phyloP scores from a whole-genome alignment of 2,888 invertebrate genomes.

The Pherbina coryleti region DNA sequence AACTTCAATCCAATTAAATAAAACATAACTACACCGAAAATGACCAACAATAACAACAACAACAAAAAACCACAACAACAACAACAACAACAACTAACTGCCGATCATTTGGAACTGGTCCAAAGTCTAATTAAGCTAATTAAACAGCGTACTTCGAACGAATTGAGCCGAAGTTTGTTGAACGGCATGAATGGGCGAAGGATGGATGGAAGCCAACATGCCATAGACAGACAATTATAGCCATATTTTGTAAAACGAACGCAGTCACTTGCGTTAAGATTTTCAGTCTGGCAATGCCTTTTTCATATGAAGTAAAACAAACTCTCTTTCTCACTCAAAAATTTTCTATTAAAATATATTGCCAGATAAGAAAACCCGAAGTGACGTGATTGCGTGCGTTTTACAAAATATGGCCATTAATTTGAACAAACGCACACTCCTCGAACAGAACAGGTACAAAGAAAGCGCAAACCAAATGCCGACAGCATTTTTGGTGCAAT shows the following conservation, averaged over 20 bases:
- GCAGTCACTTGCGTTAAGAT: too few relatives aligned
- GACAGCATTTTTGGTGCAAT: conserved; percentile 6
- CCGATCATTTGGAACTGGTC: conserved; percentile 31
- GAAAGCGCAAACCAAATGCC: background rate
- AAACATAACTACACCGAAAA: background rate
- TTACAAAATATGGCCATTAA: too few relatives aligned
- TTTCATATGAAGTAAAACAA: too few relatives aligned
- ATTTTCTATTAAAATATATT: too few relatives aligned
- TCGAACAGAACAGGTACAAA: conserved; percentile 16
- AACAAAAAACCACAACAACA: background rate
- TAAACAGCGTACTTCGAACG: conserved; percentile 35
- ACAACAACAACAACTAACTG: background rate
- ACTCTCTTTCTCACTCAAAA: too few relatives aligned
- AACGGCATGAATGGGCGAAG: background rate
- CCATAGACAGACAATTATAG: background rate
- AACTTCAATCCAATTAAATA: background rate
- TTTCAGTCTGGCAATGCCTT: too few relatives aligned
- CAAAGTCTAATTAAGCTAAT: conserved; percentile 46
- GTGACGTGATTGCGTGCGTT: too few relatives aligned
- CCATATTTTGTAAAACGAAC: too few relatives aligned
- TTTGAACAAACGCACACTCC: background rate
- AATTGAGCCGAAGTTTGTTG: background rate
- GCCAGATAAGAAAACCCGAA: too few relatives aligned
- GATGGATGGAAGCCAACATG: background rate
- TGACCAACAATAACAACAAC: background rate